phyloP scores from a whole-genome alignment of 2,113 vertebrate genomes.

The Aplodontia rufa region DNA sequence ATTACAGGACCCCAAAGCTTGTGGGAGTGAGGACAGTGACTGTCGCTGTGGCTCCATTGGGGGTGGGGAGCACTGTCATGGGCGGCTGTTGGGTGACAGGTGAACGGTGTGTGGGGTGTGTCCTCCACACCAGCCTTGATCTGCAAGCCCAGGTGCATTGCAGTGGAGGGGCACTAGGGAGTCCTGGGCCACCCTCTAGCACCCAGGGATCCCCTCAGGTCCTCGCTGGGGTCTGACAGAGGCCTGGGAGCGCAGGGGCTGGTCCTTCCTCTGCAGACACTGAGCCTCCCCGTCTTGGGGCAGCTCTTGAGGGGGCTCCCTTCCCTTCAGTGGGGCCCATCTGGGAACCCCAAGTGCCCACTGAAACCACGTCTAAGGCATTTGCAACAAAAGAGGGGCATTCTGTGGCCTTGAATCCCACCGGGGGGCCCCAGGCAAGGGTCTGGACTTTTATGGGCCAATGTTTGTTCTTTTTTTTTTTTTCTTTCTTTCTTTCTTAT shows the following conservation, averaged over 20 bases:
- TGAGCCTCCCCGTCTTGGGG: not conserved
- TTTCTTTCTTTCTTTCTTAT: too few relatives aligned
- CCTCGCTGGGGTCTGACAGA: not conserved
- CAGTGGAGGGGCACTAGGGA: too few relatives aligned
- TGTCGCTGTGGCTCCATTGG: accelerated
- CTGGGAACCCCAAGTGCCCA: not conserved
- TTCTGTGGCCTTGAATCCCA: not conserved
- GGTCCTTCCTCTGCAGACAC: not conserved
- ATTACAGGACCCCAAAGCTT: not conserved
- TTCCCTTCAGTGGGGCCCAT: not conserved
- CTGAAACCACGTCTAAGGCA: not conserved
- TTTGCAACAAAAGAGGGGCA: not conserved
- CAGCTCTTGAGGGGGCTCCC: too few relatives aligned
- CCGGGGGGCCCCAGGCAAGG: not conserved
- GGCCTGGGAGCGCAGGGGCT: not conserved
- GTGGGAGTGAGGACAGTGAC: not conserved
- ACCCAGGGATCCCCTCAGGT: not conserved
- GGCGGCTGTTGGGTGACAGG: not conserved
- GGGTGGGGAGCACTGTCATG: not conserved
- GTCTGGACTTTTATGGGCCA: not conserved
- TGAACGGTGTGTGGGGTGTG: too few relatives aligned
- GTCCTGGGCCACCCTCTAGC: not conserved
- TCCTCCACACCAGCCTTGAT: not conserved
- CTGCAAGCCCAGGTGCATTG: not conserved
- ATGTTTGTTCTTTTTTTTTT: too few relatives aligned